phyloP scores from a whole-genome alignment of 2,888 invertebrate species.

The Sialis fuliginosa region DNA sequence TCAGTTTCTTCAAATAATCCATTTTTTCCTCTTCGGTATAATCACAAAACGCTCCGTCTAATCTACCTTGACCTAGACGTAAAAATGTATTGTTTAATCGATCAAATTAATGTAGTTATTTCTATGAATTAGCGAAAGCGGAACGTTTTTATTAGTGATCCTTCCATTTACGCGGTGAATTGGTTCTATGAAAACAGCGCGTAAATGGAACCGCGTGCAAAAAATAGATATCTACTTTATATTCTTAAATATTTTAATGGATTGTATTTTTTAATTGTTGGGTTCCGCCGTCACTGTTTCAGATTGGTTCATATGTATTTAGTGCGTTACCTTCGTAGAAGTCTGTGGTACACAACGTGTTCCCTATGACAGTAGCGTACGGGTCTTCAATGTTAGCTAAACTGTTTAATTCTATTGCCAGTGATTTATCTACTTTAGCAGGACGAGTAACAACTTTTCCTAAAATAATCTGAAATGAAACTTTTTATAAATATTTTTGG shows the following conservation, averaged over 20 bases:
- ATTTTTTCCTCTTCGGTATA: constrained; percentile 81
- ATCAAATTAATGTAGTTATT: neutral
- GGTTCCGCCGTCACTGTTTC: too few relatives aligned
- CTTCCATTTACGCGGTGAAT: too few relatives aligned
- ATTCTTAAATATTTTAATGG: too few relatives aligned
- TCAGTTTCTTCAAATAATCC: constrained; percentile 61
- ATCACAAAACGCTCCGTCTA: constrained; percentile 95
- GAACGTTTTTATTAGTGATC: too few relatives aligned
- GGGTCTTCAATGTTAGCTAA: constrained; percentile 62
- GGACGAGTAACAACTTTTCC: constrained; percentile 69
- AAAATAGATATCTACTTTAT: too few relatives aligned
- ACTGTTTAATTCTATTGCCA: constrained; percentile 62
- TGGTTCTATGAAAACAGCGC: neutral
- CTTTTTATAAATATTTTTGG: neutral
- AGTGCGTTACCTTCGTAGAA: constrained; percentile 89
- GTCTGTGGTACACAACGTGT: constrained; percentile 92
- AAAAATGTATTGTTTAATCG: neutral
- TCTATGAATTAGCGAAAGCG: too few relatives aligned
- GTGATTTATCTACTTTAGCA: constrained; percentile 63
- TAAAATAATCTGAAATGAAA: constrained; percentile 50
- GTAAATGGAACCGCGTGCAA: too few relatives aligned
- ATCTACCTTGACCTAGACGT: constrained; percentile 66
- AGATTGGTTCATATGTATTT: too few relatives aligned
- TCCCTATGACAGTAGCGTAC: constrained; percentile 75
- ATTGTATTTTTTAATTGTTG: too few relatives aligned